phyloP scores from a whole-genome alignment of 2,113 vertebrate species.

The Scophthalmus maximus region DNA sequence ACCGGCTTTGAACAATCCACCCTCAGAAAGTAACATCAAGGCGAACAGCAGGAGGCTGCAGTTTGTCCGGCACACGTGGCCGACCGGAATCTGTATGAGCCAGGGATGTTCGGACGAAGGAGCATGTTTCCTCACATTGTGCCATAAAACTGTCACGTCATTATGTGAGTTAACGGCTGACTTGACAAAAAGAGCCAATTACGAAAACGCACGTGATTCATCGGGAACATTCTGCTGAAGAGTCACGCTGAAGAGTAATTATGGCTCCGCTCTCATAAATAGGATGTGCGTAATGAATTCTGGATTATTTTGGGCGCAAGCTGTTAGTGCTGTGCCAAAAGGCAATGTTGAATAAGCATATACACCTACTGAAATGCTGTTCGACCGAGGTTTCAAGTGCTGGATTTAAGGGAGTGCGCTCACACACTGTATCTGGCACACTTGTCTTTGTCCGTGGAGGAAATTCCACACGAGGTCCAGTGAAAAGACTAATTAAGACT shows the following conservation, averaged over 20 bases:
- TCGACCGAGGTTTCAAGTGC: not conserved
- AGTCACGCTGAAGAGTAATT: slow-evolving; percentile 57
- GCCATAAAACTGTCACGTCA: not conserved
- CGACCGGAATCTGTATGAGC: slow-evolving; percentile 16
- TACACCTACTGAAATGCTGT: slow-evolving; percentile 20
- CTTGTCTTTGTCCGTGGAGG: not conserved
- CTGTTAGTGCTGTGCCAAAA: slow-evolving; percentile 1
- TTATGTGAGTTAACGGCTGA: slow-evolving; percentile 5
- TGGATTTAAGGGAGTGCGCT: not conserved
- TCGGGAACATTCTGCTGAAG: slow-evolving; percentile 49
- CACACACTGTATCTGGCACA: not conserved
- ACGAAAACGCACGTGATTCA: slow-evolving; percentile 63
- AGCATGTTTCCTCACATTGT: slow-evolving; percentile 8
- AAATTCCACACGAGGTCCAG: not conserved
- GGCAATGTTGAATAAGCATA: slow-evolving; percentile 7
- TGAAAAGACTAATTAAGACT: slow-evolving; percentile 6
- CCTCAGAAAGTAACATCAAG: slow-evolving; percentile 2
- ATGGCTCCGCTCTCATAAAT: slow-evolving; percentile 39
- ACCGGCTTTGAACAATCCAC: no score
- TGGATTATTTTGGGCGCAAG: slow-evolving; percentile 34
- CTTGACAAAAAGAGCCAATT: slow-evolving; percentile 31
- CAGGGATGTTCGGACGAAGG: not conserved
- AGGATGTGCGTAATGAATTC: slow-evolving; percentile 42
- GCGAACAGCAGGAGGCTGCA: slow-evolving; percentile 6
- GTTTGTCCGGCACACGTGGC: not conserved